Conservation (phyloP, 2,888 invertebrate species). For the Drosophila emarginata region DNA sequence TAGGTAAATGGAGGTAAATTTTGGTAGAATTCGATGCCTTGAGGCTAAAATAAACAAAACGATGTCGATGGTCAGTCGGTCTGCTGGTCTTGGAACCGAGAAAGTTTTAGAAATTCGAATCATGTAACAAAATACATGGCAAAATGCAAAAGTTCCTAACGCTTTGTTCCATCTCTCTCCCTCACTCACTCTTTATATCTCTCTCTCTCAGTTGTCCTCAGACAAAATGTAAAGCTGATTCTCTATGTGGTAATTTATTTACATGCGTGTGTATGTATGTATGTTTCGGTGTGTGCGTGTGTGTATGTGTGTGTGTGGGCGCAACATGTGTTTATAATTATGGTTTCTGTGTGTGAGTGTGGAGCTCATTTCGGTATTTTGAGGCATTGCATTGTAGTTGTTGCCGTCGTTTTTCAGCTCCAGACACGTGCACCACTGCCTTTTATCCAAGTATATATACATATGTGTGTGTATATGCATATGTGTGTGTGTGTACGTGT, state of each 20-base stretch:
- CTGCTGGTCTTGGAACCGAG: slow-evolving; percentile 27
- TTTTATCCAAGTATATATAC: not conserved
- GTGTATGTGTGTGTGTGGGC: slow-evolving; percentile 26
- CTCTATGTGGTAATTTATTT: not conserved
- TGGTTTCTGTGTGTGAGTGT: slow-evolving; percentile 57
- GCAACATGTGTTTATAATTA: slow-evolving; percentile 78
- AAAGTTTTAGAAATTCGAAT: slow-evolving; percentile 76
- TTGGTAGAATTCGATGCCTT: slow-evolving; percentile 9
- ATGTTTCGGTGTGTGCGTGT: slow-evolving; percentile 24
- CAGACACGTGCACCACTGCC: slow-evolving; percentile 35
- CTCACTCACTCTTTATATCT: not conserved
- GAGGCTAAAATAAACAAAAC: slow-evolving; percentile 32
- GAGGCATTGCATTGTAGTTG: slow-evolving; percentile 22
- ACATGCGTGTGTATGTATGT: slow-evolving; percentile 8
- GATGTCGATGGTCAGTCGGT: slow-evolving; percentile 40
- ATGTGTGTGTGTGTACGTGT: slow-evolving; percentile 12
- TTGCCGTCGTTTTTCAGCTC: slow-evolving; percentile 16
- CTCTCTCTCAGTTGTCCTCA: not conserved
- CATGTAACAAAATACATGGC: slow-evolving; percentile 76
- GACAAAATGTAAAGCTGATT: slow-evolving; percentile 6
- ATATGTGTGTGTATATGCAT: slow-evolving; percentile 2
- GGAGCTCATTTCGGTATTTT: slow-evolving; percentile 44
- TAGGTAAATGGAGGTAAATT: slow-evolving; percentile 16
- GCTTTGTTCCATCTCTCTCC: slow-evolving; percentile 6
- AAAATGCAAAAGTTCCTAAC: slow-evolving; percentile 52